Evolutionary conservation across 2,888 invertebrate genomes (phyloP).

Genomic region (Mythimna lalbum): DNA sequence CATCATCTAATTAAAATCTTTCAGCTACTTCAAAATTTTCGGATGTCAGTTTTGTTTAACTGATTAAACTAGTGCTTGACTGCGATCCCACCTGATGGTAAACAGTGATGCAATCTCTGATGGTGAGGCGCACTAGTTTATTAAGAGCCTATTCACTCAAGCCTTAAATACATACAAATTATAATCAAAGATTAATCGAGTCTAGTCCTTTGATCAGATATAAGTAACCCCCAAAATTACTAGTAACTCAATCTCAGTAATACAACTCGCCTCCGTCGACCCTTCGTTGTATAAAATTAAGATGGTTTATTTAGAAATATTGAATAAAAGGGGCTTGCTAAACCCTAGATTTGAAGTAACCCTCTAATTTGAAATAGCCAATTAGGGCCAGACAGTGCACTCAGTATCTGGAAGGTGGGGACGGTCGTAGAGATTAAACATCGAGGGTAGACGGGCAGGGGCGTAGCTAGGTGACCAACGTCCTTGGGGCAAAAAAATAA

Average conservation of each 20-base stretch:
- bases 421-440: slow-evolving; percentile 9
- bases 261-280: slow-evolving; percentile 7
- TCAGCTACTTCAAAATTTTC: background rate
- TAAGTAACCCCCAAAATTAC: slow-evolving; percentile 3
- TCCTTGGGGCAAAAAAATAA: too few relatives aligned
- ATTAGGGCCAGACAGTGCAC: slow-evolving; percentile 20
- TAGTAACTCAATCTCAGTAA: slow-evolving; percentile 6
- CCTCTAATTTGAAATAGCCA: slow-evolving; percentile 32
- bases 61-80: too few relatives aligned
- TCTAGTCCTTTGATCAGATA: background rate
- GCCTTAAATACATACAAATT: too few relatives aligned
- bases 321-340: slow-evolving; percentile 26
- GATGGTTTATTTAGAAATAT: slow-evolving; percentile 35
- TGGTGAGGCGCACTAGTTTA: too few relatives aligned
- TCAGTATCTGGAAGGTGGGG: slow-evolving; percentile 12
- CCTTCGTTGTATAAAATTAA: slow-evolving; percentile 23
- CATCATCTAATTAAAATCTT: background rate
- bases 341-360: slow-evolving; percentile 24
- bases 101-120: too few relatives aligned
- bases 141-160: too few relatives aligned
- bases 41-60: too few relatives aligned
- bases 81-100: too few relatives aligned
- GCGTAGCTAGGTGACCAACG: too few relatives aligned
- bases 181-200: slow-evolving; percentile 1
- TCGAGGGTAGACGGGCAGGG: background rate